A percentile compares a stretch with the other conserved stretches of the same genome.
Conservation (phyloP, 2,797 vertebrate species). For the Scyliorhinus canicula region DNA sequence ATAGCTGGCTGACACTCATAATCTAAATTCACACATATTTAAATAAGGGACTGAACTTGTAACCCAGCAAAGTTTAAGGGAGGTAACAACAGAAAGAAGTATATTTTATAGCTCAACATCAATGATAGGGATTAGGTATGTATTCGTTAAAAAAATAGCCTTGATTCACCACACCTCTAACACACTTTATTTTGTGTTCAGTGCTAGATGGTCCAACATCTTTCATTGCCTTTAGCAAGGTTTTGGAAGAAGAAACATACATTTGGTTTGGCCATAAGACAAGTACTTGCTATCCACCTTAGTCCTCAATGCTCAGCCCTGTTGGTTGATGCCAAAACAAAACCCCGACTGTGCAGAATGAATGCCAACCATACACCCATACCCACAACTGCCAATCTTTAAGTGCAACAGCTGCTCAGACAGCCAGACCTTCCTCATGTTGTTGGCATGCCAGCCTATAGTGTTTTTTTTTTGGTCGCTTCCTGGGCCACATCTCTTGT, state of each 20-base stretch:
- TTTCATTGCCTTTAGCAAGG: background rate
- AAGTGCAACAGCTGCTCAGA: constrained; percentile 12
- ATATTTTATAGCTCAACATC: background rate
- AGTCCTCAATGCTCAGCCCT: background rate
- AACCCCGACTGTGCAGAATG: constrained; percentile 5
- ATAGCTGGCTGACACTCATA: background rate
- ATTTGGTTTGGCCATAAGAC: background rate
- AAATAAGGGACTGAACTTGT: background rate
- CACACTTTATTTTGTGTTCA: constrained; percentile 11
- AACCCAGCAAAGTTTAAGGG: background rate
- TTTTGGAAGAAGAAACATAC: constrained; percentile 2
- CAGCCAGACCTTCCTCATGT: background rate
- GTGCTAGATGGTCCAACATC: background rate
- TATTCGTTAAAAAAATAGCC: background rate
- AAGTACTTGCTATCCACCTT: background rate
- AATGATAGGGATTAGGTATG: background rate
- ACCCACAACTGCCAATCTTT: background rate
- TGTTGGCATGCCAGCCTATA: background rate
- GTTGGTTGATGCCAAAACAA: constrained; percentile 5
- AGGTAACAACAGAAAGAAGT: background rate
- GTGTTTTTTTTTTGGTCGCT: background rate
- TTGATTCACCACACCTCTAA: background rate
- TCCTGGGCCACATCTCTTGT: background rate
- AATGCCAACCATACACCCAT: background rate
- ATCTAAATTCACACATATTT: background rate